A percentile compares a stretch with the other conserved stretches of the same genome.
Conservation (phyloP, 2,797 vertebrate genomes). For the Pachyuromys duprasi region DNA sequence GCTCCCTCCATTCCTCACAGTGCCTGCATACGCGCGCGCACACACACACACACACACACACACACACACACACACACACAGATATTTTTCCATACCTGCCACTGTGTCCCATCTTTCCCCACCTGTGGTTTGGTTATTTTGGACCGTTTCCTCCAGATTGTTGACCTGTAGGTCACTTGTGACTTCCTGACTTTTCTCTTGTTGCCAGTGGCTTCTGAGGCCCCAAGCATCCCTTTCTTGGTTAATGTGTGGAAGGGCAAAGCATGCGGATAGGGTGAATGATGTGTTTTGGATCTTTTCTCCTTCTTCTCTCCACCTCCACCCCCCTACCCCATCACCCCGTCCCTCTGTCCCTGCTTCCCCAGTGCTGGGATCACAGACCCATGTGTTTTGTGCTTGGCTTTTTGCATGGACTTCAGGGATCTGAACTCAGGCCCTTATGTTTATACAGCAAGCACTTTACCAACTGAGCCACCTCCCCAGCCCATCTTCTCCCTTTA, state of each 20-base stretch:
- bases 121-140: constrained; percentile 37
- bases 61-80: not conserved
- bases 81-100: not conserved
- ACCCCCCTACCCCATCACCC: not conserved
- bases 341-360: not conserved
- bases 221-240: not conserved
- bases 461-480: not conserved
- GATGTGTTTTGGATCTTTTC: not conserved
- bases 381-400: too few species aligned
- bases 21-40: too few species aligned
- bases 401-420: not conserved
- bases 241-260: not conserved
- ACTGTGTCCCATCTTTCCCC: not conserved
- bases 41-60: not conserved
- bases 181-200: constrained; percentile 17
- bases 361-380: too few species aligned
- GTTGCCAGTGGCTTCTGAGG: not conserved
- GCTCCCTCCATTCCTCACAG: not conserved
- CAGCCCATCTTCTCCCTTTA: not conserved
- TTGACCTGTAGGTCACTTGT: not conserved
- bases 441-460: not conserved
- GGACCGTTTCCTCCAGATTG: not conserved
- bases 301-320: not conserved
- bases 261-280: too few species aligned
- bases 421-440: not conserved